Evolutionary conservation across 2,113 vertebrate genomes (phyloP).

Genomic region (Muntiacus muntjak): DNA sequence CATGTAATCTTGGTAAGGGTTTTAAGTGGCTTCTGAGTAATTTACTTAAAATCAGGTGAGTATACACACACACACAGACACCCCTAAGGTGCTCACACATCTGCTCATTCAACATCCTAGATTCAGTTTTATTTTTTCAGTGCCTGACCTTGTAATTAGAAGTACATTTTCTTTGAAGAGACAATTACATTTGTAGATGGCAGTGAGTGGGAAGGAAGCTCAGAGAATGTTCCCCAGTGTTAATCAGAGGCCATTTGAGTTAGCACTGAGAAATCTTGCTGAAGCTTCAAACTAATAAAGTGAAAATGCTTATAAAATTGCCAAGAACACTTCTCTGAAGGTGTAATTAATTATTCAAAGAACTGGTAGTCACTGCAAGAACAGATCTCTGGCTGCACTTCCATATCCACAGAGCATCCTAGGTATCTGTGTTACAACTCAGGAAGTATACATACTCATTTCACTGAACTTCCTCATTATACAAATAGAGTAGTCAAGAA

Average conservation of each 20-base stretch:
- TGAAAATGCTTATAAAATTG: conserved; percentile 54
- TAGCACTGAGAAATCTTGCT: conserved; percentile 45
- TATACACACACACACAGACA: not conserved
- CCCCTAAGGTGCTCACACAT: not conserved
- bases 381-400: not conserved
- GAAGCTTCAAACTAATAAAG: conserved; percentile 64
- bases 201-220: conserved; percentile 7
- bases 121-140: conserved; percentile 35
- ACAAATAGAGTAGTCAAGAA: not conserved
- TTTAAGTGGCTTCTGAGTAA: conserved; percentile 41
- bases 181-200: conserved; percentile 48
- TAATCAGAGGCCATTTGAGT: conserved; percentile 56
- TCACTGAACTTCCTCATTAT: not conserved
- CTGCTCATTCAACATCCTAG: conserved; percentile 26
- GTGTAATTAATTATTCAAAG: conserved; percentile 37
- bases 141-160: conserved; percentile 55
- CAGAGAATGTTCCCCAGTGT: conserved; percentile 37
- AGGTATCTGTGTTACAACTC: not conserved
- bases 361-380: not conserved
- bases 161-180: conserved; percentile 52
- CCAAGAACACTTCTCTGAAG: conserved; percentile 23
- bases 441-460: not conserved
- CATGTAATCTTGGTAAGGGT: not conserved
- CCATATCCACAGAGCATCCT: not conserved
- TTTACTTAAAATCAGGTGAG: conserved; percentile 40